Evolutionary conservation across 2,888 invertebrate genomes (phyloP).

Genomic region (Tupiocoris notatus): DNA sequence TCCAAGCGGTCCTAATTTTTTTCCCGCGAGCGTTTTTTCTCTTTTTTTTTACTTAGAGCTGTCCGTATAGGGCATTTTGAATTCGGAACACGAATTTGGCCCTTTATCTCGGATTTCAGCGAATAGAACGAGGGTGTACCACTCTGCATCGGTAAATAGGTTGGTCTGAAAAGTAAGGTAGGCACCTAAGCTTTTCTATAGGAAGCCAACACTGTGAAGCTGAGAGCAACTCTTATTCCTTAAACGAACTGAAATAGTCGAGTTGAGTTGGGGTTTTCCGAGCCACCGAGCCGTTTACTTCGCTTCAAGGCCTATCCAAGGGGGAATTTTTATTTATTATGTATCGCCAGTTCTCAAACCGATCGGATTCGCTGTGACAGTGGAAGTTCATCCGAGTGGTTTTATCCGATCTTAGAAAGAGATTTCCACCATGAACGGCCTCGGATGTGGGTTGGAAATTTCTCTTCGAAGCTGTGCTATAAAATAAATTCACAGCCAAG

Average conservation of each 20-base stretch:
- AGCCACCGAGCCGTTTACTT: neutral
- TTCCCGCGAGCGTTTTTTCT: no score
- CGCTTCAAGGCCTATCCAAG: neutral
- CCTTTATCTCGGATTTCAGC: constrained; percentile 19
- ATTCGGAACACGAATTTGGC: constrained; percentile 18
- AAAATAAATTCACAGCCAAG: no score
- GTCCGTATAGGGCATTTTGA: neutral
- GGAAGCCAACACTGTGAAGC: neutral
- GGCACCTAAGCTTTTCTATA: neutral
- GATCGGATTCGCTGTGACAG: neutral
- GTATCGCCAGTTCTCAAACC: neutral
- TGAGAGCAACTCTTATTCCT: neutral
- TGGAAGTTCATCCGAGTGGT: neutral
- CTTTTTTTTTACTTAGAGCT: neutral
- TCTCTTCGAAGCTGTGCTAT: no score
- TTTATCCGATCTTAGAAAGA: neutral
- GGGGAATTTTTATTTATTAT: neutral
- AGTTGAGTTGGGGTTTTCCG: neutral
- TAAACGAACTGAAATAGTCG: neutral
- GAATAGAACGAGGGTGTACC: constrained; percentile 10
- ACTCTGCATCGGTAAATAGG: constrained; percentile 21
- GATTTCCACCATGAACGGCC: neutral
- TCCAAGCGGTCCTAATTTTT: neutral
- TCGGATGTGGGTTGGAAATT: no score
- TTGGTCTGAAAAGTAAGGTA: neutral